phyloP scores from a whole-genome alignment of 1,140 invertebrate species.

The Aphaenogaster ashmeadi region DNA sequence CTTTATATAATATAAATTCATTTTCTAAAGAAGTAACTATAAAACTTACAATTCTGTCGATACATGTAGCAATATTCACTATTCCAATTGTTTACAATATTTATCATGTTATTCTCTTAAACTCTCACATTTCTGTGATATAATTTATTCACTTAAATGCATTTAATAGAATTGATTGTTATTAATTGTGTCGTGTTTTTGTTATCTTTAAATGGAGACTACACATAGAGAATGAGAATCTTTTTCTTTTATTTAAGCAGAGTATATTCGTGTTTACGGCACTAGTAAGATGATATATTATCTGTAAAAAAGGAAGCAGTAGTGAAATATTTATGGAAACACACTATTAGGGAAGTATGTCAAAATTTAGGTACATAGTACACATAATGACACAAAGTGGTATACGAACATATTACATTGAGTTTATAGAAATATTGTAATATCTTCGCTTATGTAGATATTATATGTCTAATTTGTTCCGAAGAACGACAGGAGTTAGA shows the following conservation, averaged over 20 bases:
- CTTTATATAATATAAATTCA: conserved; percentile 27
- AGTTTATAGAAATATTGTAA: conserved; percentile 29
- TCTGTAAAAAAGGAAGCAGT: conserved; percentile 49
- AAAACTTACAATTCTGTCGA: conserved; percentile 27
- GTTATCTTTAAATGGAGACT: conserved; percentile 3
- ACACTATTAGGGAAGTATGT: conserved; percentile 48
- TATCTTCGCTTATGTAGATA: not conserved
- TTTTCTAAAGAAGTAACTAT: conserved; percentile 25
- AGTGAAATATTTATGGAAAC: conserved; percentile 52
- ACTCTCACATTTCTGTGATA: conserved; percentile 3
- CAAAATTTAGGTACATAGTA: conserved; percentile 54
- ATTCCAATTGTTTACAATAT: conserved; percentile 34
- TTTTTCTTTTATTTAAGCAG: conserved; percentile 15
- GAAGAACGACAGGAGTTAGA: not conserved
- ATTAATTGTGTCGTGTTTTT: conserved; percentile 1
- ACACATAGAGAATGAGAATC: not conserved
- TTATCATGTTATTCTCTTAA: not conserved
- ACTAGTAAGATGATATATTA: conserved; percentile 45
- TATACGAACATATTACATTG: conserved; percentile 48
- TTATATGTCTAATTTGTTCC: conserved; percentile 1
- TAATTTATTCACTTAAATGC: not conserved
- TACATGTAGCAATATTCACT: conserved; percentile 27
- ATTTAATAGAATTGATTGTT: conserved; percentile 25
- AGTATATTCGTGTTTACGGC: conserved; percentile 40
- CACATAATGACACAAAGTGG: conserved; percentile 25